Percentiles rank a stretch among this genome's conserved stretches.
Evolutionary conservation across 2,888 invertebrate genomes (phyloP).

Genomic region (Volucella bombylans): DNA sequence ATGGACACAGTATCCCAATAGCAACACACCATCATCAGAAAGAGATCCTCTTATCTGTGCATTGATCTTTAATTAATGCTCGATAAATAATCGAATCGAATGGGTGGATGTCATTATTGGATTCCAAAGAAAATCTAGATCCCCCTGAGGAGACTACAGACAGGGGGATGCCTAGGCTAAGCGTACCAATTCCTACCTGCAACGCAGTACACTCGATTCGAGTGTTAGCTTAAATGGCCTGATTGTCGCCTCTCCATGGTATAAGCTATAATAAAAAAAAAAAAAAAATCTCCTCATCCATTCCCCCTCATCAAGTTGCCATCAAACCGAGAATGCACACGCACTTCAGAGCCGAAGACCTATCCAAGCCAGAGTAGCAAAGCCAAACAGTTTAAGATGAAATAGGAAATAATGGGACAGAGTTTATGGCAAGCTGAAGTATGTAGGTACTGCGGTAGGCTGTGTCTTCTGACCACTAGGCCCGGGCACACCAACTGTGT

Average conservation of each 20-base stretch:
- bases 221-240: conserved; percentile 73
- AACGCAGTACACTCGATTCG: conserved; percentile 56
- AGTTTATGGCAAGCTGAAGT: conserved; percentile 53
- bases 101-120: conserved; percentile 77
- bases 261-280: conserved; percentile 59
- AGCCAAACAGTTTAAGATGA: conserved; percentile 44
- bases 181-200: neutral
- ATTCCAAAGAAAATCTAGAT: conserved; percentile 71
- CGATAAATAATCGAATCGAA: conserved; percentile 77
- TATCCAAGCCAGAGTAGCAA: conserved; percentile 4
- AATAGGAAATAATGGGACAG: conserved; percentile 66
- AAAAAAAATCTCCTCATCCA: conserved; percentile 17
- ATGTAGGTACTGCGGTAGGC: conserved; percentile 65
- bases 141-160: conserved; percentile 27
- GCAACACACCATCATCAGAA: conserved; percentile 12
- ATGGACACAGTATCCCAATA: conserved; percentile 29
- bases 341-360: conserved; percentile 14
- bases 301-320: no score
- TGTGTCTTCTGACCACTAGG: conserved; percentile 46
- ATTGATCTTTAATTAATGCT: conserved; percentile 77
- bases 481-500: conserved; percentile 13
- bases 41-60: conserved; percentile 75
- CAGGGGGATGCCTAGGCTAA: neutral
- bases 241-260: conserved; percentile 70
- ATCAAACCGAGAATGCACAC: conserved; percentile 35